A percentile compares a stretch with the other conserved stretches of the same genome.
Conservation (phyloP, 2,797 vertebrate species). For the Hemitrygon akajei region DNA sequence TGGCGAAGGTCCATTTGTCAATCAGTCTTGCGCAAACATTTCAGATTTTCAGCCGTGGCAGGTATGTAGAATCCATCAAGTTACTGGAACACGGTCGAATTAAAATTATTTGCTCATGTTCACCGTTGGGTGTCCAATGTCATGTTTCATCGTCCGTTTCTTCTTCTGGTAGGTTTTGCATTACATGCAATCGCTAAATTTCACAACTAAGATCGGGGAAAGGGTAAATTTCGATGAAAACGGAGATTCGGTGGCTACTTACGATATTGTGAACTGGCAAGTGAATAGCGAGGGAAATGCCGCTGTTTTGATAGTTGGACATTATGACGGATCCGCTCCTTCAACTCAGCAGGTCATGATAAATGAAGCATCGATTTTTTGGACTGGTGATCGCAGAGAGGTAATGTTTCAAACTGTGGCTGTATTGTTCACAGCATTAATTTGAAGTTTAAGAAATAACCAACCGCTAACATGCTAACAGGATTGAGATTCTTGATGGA, state of each 20-base stretch:
- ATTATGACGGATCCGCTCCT: no score
- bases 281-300: no score
- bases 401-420: conserved; percentile 39
- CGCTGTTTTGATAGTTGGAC: no score
- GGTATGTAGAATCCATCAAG: background rate
- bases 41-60: conserved; percentile 16
- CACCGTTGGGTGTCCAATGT: background rate
- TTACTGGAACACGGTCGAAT: no score
- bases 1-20: background rate
- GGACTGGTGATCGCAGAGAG: conserved; percentile 53
- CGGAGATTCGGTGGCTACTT: conserved; percentile 54
- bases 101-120: no score
- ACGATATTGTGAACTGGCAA: conserved; percentile 67
- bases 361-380: conserved; percentile 56
- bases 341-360: no score
- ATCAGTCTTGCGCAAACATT: background rate
- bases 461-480: no score
- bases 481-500: background rate
- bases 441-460: no score
- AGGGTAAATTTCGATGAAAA: conserved; percentile 55
- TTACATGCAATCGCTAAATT: no score
- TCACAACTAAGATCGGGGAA: conserved; percentile 55
- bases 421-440: no score
- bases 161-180: background rate
- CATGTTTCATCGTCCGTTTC: background rate